A percentile compares a stretch with the other conserved stretches of the same genome.
Evolutionary conservation across 2,888 invertebrate species (phyloP).

Genomic region (Polydrusus pterygomalis): DNA sequence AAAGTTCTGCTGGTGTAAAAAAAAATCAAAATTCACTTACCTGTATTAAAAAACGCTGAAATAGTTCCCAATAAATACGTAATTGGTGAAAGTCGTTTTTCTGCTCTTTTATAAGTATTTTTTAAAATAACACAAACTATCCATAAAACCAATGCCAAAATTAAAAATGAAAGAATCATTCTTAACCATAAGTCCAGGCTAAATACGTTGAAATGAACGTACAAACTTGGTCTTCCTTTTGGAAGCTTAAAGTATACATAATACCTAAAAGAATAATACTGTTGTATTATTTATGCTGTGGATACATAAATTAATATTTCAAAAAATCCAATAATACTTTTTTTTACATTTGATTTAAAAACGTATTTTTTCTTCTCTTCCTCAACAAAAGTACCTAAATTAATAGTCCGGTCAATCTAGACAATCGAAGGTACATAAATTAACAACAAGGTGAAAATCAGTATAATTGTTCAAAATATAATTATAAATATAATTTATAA

Average conservation of each 20-base stretch:
- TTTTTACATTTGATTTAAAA: too few relatives aligned
- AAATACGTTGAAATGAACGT: constrained; percentile 66
- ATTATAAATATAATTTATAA: too few relatives aligned
- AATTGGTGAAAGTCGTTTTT: constrained; percentile 60
- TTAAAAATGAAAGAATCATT: constrained; percentile 59
- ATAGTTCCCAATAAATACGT: constrained; percentile 65
- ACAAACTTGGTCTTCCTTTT: constrained; percentile 63
- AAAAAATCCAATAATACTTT: too few relatives aligned
- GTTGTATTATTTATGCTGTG: too few relatives aligned
- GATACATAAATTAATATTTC: too few relatives aligned
- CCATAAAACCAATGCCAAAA: constrained; percentile 64
- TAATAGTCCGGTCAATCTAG: too few relatives aligned
- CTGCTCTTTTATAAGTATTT: constrained; percentile 30
- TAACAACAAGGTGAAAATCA: too few relatives aligned
- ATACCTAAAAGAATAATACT: constrained; percentile 62
- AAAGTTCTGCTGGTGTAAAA: too few relatives aligned
- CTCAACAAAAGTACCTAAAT: too few relatives aligned
- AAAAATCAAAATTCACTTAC: constrained; percentile 62
- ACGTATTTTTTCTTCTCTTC: too few relatives aligned
- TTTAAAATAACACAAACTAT: constrained; percentile 62
- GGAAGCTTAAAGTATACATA: constrained; percentile 66
- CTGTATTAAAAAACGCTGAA: constrained; percentile 68
- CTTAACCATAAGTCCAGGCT: constrained; percentile 63
- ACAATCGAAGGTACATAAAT: too few relatives aligned
- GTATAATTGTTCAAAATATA: too few relatives aligned